Evolutionary conservation across 2,797 vertebrate species (phyloP), one percentile per base, ranked within the genome.

Genomic region (Varecia variegata): DNA sequence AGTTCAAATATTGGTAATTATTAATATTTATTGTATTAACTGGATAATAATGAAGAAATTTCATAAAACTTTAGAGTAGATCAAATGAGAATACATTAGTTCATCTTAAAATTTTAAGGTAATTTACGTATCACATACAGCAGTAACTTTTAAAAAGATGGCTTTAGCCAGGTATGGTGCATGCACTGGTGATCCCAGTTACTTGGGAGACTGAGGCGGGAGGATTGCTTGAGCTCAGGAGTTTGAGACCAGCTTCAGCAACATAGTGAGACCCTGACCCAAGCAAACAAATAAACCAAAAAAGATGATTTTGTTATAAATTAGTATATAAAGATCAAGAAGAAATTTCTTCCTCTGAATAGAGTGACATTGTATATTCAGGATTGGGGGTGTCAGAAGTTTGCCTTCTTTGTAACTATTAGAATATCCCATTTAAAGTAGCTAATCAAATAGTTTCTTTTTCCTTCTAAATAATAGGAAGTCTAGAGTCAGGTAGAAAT

Each of bases 71-170:
- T n/a, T 47, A 68, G 45, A 84, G 20, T 65, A 50, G 54, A 50
- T 92, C 27, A 38, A 84, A 35, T 82, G 58, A 90, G 81, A 93
- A 90, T 60, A 77, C 4, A 45, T 38, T 68, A 56, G 10, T 91
- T 93, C 91, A 56, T 88, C 25, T 94, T 83, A 96, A 77, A 62
- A 83, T 82, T 88, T 73, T 23, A 88, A 92, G 40, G 45, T 8
- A 74, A 70, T 88, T 71, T 65, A 54, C 27, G 25, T 50, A 84
- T 71, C 14, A 8, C 3, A 76, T 76, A 10, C 8, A 91, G 52
- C 32, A 82, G 17, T 77, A 71, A 50, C 62, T 79, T 85, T 25
- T 54, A 35, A 77, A 52, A 77, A 77, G 50, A 25, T 54, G 50
- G 12, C 35, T 65, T n/a, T 65, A n/a, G 15, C 30, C 62, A 65